Evolutionary conservation across 2,797 vertebrate genomes (phyloP).

Genomic region (Gymnoscopelus braueri): DNA sequence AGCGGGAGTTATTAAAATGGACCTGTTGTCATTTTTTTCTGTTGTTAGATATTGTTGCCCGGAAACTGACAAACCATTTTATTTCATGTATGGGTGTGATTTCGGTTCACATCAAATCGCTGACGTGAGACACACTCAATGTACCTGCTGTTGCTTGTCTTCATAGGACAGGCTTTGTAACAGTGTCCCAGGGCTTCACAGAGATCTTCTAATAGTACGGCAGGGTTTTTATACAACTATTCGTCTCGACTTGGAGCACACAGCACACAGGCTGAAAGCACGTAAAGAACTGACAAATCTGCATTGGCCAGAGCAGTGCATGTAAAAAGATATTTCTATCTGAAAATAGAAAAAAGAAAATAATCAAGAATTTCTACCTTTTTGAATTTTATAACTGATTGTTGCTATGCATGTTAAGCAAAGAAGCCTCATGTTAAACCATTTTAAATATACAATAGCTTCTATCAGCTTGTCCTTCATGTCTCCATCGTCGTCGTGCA

Average conservation of each 20-base stretch:
- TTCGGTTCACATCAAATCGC: no score
- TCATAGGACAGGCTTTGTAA: no score
- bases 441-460: conserved; percentile 20
- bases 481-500: conserved; percentile 33
- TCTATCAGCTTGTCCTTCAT: conserved; percentile 29
- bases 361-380: not conserved
- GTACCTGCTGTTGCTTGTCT: no score
- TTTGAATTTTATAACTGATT: not conserved
- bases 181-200: no score
- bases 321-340: conserved; percentile 2
- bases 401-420: conserved; percentile 1
- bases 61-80: no score
- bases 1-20: no score
- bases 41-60: no score
- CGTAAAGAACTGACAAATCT: conserved; percentile 5
- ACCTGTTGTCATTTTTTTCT: no score
- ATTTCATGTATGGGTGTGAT: no score
- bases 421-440: not conserved
- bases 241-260: conserved; percentile 13
- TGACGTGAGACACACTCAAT: no score
- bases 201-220: conserved; percentile 2
- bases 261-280: conserved; percentile 10
- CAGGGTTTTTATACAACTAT: conserved; percentile 11
- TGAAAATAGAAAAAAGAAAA: conserved; percentile 2
- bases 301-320: conserved; percentile 29